Evolutionary conservation across 2,113 vertebrate species (phyloP).

Genomic region (Xerus inauris): DNA sequence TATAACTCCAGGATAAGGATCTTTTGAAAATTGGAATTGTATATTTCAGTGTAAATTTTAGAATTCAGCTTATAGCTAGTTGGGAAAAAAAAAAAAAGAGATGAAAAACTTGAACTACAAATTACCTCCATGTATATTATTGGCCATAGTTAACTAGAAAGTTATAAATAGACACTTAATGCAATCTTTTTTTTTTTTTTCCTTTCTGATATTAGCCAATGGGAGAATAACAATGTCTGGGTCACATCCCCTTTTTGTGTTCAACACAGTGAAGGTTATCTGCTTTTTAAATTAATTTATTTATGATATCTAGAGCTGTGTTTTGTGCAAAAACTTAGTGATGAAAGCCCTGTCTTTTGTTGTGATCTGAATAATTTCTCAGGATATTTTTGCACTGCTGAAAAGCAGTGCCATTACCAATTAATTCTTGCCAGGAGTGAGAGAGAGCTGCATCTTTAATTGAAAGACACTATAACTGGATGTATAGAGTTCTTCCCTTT

Average conservation of each 20-base stretch:
- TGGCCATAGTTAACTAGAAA: constrained; percentile 89
- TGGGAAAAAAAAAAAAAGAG: constrained; percentile 81
- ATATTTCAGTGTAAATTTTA: constrained; percentile 88
- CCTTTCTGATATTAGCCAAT: constrained; percentile 79
- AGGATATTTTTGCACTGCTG: constrained; percentile 88
- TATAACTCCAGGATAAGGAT: constrained; percentile 83
- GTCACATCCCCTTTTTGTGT: constrained; percentile 81
- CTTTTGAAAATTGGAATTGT: constrained; percentile 89
- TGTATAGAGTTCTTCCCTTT: constrained; percentile 86
- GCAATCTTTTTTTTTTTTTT: constrained; percentile 80
- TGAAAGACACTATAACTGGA: constrained; percentile 81
- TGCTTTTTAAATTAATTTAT: constrained; percentile 84
- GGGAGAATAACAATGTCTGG: constrained; percentile 85
- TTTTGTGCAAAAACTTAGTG: constrained; percentile 89
- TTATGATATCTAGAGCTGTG: constrained; percentile 84
- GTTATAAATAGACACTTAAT: constrained; percentile 85
- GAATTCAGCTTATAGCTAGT: constrained; percentile 85
- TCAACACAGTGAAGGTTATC: constrained; percentile 82
- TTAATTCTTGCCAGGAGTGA: constrained; percentile 89
- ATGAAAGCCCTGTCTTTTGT: constrained; percentile 88
- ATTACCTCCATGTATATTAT: constrained; percentile 90
- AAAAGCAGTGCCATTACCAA: constrained; percentile 85
- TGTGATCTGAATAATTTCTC: constrained; percentile 90
- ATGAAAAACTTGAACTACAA: constrained; percentile 89
- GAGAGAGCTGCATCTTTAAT: constrained; percentile 86